phyloP scores from a whole-genome alignment of 2,888 invertebrate species.

The Germaria angustata region DNA sequence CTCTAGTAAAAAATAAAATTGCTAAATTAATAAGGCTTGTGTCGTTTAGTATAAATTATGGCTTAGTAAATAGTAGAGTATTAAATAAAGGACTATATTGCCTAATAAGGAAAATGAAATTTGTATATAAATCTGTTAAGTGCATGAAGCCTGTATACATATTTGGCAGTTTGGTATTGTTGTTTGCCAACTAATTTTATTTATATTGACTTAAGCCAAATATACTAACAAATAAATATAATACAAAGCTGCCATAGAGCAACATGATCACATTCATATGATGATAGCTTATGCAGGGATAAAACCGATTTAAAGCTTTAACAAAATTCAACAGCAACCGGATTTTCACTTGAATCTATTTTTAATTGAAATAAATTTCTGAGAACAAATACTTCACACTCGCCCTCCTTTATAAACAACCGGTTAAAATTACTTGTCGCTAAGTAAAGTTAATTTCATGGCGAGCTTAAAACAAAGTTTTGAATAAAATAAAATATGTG shows the following conservation, averaged over 20 bases:
- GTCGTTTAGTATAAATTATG: background rate
- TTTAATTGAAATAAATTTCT: too few relatives aligned
- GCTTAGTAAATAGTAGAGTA: slow-evolving; percentile 11
- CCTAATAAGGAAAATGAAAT: slow-evolving; percentile 48
- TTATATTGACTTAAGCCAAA: background rate
- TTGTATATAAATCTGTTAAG: slow-evolving; percentile 7
- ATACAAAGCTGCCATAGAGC: too few relatives aligned
- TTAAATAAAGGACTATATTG: slow-evolving; percentile 41
- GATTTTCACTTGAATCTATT: background rate
- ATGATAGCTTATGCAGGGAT: too few relatives aligned
- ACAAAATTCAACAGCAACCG: too few relatives aligned
- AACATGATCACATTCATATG: too few relatives aligned
- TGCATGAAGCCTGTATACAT: background rate
- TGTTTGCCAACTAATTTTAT: background rate
- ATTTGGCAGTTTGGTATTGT: background rate
- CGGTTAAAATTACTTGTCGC: background rate
- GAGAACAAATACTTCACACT: too few relatives aligned
- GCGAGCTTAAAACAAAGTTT: background rate
- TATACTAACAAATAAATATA: background rate
- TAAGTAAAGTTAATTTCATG: background rate
- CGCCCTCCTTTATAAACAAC: background rate
- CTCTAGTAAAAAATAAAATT: background rate
- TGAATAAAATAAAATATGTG: background rate
- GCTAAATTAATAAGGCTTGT: background rate
- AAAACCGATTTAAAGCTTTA: too few relatives aligned